phyloP scores from a whole-genome alignment of 2,888 invertebrate genomes.

The Eupeodes latifasciatus region DNA sequence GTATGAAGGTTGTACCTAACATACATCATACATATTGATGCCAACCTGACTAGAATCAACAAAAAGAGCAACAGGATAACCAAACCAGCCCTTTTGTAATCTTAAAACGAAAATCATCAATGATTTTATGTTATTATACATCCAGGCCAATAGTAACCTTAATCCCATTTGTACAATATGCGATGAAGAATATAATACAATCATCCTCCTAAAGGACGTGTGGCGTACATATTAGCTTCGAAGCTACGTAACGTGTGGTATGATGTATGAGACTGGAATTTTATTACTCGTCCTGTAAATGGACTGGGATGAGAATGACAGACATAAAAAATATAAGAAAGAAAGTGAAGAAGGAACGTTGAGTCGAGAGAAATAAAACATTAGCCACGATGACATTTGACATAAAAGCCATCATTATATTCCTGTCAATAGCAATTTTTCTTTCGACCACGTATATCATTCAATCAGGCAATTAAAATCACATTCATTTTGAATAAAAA shows the following conservation, averaged over 20 bases:
- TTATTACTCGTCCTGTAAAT: conserved; percentile 24
- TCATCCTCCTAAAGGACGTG: no score
- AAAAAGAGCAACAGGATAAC: conserved; percentile 15
- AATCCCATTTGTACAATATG: conserved; percentile 15
- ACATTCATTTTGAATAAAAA: conserved; percentile 4
- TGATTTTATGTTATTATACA: conserved; percentile 21
- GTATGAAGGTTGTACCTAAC: no score
- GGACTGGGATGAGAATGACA: conserved; percentile 8
- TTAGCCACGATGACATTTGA: conserved; percentile 30
- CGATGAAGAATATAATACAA: not conserved
- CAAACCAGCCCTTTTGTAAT: not conserved
- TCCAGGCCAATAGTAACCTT: conserved; percentile 9
- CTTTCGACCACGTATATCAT: conserved; percentile 3
- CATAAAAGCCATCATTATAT: conserved; percentile 23
- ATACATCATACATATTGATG: not conserved
- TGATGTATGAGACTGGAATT: conserved; percentile 21
- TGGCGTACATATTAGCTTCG: no score
- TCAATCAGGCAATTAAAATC: conserved; percentile 16
- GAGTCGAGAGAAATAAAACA: conserved; percentile 5
- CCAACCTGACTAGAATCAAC: not conserved
- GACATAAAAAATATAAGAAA: not conserved
- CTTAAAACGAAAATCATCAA: conserved; percentile 20
- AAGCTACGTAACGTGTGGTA: not conserved
- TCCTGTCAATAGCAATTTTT: conserved; percentile 16
- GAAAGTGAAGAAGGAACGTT: not conserved